Conservation (phyloP, 2,888 invertebrate species). For the Amorpha juglandis region DNA sequence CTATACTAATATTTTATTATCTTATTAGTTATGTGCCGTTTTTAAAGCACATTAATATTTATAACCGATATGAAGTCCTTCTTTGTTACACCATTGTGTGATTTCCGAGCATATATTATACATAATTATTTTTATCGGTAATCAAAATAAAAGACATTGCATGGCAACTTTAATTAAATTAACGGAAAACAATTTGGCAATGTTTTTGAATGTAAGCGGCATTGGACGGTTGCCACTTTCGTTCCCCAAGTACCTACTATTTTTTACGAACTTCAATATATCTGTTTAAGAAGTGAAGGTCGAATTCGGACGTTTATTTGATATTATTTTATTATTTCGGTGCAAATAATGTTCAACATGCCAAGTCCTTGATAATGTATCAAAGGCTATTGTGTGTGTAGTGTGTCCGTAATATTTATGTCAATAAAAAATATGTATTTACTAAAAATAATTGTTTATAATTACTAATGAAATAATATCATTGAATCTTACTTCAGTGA, state of each 20-base stretch:
- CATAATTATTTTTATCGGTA: too few species aligned
- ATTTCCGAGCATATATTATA: too few species aligned
- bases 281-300: not conserved
- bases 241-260: not conserved
- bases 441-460: not conserved
- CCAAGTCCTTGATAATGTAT: not conserved
- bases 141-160: not conserved
- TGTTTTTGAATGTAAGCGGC: not conserved
- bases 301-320: not conserved
- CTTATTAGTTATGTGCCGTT: too few species aligned
- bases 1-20: too few species aligned
- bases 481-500: slow-evolving; percentile 79
- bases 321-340: not conserved
- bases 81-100: too few species aligned
- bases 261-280: slow-evolving; percentile 30
- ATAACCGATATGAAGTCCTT: too few species aligned
- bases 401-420: too few species aligned
- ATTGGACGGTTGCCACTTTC: slow-evolving; percentile 17
- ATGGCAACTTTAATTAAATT: not conserved
- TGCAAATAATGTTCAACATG: not conserved
- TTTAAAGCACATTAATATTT: too few species aligned
- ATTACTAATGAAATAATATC: slow-evolving; percentile 1
- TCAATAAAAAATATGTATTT: not conserved
- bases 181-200: slow-evolving; percentile 6
- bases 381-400: too few species aligned